These are phyloP conservation scores for Coenonympha glycerion DNA, from an alignment of 2,888 invertebrate genomes.

Conservation along the genomic window DNA sequence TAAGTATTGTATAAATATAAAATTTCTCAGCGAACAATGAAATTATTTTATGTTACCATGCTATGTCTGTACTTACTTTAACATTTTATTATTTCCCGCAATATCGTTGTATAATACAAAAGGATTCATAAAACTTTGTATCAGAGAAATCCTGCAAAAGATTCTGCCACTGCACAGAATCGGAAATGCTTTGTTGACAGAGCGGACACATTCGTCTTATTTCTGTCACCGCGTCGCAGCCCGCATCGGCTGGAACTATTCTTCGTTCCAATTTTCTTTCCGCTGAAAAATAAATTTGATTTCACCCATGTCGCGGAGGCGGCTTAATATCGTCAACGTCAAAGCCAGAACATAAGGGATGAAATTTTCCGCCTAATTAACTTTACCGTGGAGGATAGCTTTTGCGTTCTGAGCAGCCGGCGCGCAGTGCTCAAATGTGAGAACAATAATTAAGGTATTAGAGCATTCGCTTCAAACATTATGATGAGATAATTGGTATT, in stretches of 20 bases:
- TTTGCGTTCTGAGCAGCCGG: conserved; percentile 7
- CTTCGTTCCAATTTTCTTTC: conserved; percentile 8
- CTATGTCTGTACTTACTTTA: no score
- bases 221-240: conserved; percentile 10
- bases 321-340: conserved; percentile 14
- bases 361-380: conserved; percentile 18
- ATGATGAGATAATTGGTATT: not conserved
- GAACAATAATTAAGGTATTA: not conserved
- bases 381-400: conserved; percentile 7
- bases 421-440: not conserved
- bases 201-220: conserved; percentile 15
- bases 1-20: no score
- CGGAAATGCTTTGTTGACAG: conserved; percentile 17
- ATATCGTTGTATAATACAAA: not conserved
- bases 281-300: conserved; percentile 16
- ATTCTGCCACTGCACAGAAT: conserved; percentile 7
- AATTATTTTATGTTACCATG: no score
- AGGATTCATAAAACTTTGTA: not conserved
- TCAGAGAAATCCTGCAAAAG: conserved; percentile 2
- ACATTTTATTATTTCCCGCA: no score
- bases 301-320: conserved; percentile 8
- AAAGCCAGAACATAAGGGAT: conserved; percentile 16
- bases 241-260: conserved; percentile 7
- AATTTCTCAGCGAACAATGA: no score
- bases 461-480: not conserved